Evolutionary conservation across 2,113 vertebrate species (phyloP).

Genomic region (Erythrocebus patas): DNA sequence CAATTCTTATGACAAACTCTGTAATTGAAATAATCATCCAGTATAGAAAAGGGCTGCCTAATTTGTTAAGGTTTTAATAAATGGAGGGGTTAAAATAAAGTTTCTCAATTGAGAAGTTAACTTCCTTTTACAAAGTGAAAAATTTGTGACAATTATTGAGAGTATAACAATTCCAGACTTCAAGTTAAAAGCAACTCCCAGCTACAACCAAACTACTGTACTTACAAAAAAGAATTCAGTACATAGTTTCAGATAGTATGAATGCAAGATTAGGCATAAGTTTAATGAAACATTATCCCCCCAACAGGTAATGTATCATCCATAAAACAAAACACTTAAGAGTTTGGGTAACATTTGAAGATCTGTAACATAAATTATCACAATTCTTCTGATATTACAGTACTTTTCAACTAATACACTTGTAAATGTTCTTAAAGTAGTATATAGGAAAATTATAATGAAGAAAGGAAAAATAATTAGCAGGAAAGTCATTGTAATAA

Average conservation of each 20-base stretch:
- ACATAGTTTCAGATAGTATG: neutral
- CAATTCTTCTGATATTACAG: neutral
- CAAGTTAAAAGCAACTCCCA: neutral
- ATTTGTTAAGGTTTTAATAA: neutral
- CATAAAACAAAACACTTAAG: neutral
- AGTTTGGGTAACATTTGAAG: neutral
- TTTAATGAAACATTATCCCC: neutral
- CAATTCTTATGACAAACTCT: neutral
- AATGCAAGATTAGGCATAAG: neutral
- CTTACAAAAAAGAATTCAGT: neutral
- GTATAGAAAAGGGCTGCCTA: neutral
- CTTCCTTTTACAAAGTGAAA: neutral
- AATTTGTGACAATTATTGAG: neutral
- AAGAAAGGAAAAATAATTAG: neutral
- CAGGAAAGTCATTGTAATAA: neutral
- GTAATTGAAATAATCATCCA: neutral
- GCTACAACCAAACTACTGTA: neutral
- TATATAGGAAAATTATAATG: neutral
- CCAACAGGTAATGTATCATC: neutral
- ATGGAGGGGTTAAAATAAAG: neutral
- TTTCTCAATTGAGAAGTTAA: neutral
- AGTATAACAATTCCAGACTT: neutral
- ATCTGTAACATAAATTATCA: neutral
- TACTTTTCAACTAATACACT: neutral
- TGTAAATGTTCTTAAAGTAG: neutral